Percentiles rank a stretch among this genome's conserved stretches.
phyloP scores from a whole-genome alignment of 1,140 invertebrate species.

The Vanessa atalanta region DNA sequence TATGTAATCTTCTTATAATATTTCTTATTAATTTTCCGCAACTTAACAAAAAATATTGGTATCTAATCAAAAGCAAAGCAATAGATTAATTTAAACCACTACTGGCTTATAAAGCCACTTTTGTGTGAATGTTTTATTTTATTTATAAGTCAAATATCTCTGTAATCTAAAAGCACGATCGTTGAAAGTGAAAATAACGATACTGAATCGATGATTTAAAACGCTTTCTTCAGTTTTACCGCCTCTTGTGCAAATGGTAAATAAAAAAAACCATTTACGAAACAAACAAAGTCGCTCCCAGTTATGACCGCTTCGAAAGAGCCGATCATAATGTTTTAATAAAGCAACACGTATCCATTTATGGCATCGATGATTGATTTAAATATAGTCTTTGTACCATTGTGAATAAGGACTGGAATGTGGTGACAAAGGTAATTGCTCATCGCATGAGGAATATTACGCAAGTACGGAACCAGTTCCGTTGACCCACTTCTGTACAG shows the following conservation, averaged over 20 bases:
- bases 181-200: constrained; percentile 21
- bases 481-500: constrained; percentile 52
- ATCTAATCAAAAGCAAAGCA: too few species aligned
- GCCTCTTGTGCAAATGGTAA: constrained; percentile 1
- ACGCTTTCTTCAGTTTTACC: constrained; percentile 17
- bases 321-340: constrained; percentile 8
- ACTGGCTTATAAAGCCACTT: too few species aligned
- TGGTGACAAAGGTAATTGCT: constrained; percentile 7
- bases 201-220: constrained; percentile 20
- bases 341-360: constrained; percentile 13
- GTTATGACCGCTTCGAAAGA: constrained; percentile 22
- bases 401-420: constrained; percentile 10
- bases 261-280: constrained; percentile 20
- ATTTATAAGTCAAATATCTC: background rate
- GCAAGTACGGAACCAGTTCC: constrained; percentile 49
- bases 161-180: background rate
- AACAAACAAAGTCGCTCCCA: constrained; percentile 29
- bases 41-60: too few species aligned
- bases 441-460: constrained; percentile 26
- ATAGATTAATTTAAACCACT: too few species aligned
- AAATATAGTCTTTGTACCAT: constrained; percentile 17
- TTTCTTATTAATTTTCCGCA: too few species aligned
- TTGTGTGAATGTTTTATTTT: too few species aligned
- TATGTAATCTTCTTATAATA: too few species aligned
- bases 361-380: background rate